These are phyloP conservation scores for Meloidogyne exigua DNA, from an alignment of 1,140 invertebrate genomes.

Conservation along the genomic window DNA sequence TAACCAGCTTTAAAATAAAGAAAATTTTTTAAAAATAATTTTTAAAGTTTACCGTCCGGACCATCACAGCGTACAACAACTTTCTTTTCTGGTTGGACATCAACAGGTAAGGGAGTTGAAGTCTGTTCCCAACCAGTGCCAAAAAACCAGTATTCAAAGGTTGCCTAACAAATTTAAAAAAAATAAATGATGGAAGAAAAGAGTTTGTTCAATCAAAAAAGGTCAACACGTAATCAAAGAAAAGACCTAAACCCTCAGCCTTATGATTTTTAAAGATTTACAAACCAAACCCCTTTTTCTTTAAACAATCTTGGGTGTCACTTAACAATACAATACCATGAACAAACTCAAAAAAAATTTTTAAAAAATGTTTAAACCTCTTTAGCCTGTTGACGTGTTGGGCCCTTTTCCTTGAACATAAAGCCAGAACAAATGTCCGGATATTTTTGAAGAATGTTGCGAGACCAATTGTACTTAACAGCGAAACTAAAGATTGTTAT, in stretches of 20 bases:
- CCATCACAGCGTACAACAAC: constrained; percentile 70
- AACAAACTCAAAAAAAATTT: background rate
- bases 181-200: too few species aligned
- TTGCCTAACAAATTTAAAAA: too few species aligned
- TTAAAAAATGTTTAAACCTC: constrained; percentile 33
- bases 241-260: too few species aligned
- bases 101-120: constrained; percentile 71
- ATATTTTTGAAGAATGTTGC: constrained; percentile 56
- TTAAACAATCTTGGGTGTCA: too few species aligned
- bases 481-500: constrained; percentile 72
- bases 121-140: constrained; percentile 76
- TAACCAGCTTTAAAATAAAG: constrained; percentile 66
- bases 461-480: constrained; percentile 68
- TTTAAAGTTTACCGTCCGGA: constrained; percentile 67
- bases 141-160: constrained; percentile 64
- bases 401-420: constrained; percentile 56
- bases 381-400: constrained; percentile 54
- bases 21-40: background rate
- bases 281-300: too few species aligned
- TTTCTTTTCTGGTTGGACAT: constrained; percentile 70
- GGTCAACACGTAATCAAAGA: too few species aligned
- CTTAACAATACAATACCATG: too few species aligned
- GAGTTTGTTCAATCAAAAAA: too few species aligned
- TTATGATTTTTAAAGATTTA: too few species aligned
- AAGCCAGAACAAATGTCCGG: constrained; percentile 53